phyloP scores from a whole-genome alignment of 1,140 invertebrate genomes.

The Sinella curviseta region DNA sequence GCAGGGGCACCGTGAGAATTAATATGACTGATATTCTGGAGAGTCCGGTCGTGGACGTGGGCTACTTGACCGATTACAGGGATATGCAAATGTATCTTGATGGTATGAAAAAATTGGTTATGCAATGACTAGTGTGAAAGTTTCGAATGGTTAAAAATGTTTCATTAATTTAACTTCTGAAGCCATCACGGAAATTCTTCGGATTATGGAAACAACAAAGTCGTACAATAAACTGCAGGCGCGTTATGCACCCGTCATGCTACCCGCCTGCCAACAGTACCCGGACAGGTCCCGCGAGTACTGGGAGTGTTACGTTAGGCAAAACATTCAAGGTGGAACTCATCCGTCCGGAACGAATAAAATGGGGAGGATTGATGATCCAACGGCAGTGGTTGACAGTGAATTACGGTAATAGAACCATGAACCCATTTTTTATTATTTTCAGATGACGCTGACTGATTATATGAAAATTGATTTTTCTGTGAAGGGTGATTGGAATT shows the following conservation, averaged over 20 bases:
- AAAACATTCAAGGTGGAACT: not conserved
- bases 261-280: constrained; percentile 29
- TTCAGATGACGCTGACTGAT: too few relatives aligned
- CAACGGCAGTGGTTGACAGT: not conserved
- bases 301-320: constrained; percentile 51
- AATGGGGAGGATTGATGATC: not conserved
- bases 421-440: too few relatives aligned
- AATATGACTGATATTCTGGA: not conserved
- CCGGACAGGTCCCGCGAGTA: constrained; percentile 51
- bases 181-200: constrained; percentile 33
- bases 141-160: too few relatives aligned
- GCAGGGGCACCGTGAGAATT: constrained; percentile 24
- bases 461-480: not conserved
- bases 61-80: not conserved
- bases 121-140: too few relatives aligned
- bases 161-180: too few relatives aligned
- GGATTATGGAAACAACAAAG: constrained; percentile 50
- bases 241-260: not conserved
- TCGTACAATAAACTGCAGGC: constrained; percentile 51
- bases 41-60: not conserved
- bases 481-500: not conserved
- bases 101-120: not conserved
- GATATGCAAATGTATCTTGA: not conserved
- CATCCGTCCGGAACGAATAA: not conserved
- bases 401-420: not conserved